Conservation (phyloP, 2,888 invertebrate species). For the Scrobipalpa costella region DNA sequence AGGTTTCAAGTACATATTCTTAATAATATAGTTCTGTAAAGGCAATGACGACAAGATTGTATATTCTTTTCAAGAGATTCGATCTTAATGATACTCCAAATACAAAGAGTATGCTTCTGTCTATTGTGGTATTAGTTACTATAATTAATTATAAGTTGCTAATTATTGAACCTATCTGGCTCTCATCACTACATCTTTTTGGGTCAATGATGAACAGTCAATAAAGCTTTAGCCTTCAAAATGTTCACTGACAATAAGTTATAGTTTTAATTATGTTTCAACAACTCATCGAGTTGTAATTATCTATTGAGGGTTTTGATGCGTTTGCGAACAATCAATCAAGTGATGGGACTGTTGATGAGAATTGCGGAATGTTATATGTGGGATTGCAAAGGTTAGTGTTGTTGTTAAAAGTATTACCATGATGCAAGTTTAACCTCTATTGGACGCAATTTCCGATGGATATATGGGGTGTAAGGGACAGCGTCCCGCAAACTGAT, state of each 20-base stretch:
- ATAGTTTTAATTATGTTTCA: constrained; percentile 47
- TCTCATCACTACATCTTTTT: constrained; percentile 44
- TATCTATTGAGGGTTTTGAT: constrained; percentile 21
- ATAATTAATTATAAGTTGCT: constrained; percentile 56
- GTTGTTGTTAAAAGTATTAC: background rate
- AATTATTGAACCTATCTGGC: constrained; percentile 52
- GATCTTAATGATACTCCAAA: constrained; percentile 20
- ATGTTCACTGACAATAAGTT: constrained; percentile 46
- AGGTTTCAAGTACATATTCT: background rate
- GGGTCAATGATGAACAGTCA: constrained; percentile 65
- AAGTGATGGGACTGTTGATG: constrained; percentile 3
- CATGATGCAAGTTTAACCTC: too few species aligned
- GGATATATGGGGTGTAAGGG: too few species aligned
- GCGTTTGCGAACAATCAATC: constrained; percentile 26
- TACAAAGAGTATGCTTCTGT: constrained; percentile 35
- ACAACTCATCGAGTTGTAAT: constrained; percentile 38
- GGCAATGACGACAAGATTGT: constrained; percentile 59
- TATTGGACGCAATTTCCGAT: too few species aligned
- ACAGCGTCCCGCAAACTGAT: too few species aligned
- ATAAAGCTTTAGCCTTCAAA: constrained; percentile 47
- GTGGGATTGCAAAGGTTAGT: constrained; percentile 11
- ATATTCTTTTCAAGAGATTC: constrained; percentile 54
- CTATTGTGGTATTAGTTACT: constrained; percentile 40
- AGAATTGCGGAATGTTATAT: background rate
- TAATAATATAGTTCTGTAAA: constrained; percentile 25